Evolutionary conservation across 2,113 vertebrate species (phyloP).

Genomic region (Corvus hawaiiensis): DNA sequence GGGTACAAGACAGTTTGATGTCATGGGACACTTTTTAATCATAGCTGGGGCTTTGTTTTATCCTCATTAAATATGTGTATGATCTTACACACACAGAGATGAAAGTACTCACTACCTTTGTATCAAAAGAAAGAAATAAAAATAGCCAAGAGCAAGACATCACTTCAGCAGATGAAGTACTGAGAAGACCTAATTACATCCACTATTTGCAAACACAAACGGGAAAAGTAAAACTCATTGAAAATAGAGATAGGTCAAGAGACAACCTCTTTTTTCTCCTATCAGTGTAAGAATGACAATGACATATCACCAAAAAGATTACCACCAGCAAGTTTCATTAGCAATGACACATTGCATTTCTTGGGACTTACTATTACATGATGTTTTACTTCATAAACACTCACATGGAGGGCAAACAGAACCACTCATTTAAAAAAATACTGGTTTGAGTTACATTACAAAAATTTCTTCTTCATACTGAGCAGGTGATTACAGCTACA

Average conservation of each 20-base stretch:
- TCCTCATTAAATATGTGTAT: slow-evolving; percentile 21
- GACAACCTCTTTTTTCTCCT: not conserved
- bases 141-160: slow-evolving; percentile 18
- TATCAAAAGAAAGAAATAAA: slow-evolving; percentile 37
- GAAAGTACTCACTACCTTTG: not conserved
- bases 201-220: not conserved
- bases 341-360: not conserved
- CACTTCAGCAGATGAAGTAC: not conserved
- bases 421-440: not conserved
- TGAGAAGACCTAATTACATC: slow-evolving; percentile 5
- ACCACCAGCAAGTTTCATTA: not conserved
- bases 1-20: not conserved
- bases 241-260: not conserved
- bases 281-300: not conserved
- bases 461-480: not conserved
- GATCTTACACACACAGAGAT: slow-evolving; percentile 9
- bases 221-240: not conserved
- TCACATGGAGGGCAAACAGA: not conserved
- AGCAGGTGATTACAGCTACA: not conserved
- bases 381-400: not conserved
- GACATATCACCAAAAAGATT: not conserved
- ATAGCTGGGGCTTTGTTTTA: not conserved
- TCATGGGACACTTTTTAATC: not conserved
- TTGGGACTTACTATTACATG: not conserved
- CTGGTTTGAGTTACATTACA: not conserved